Evolutionary conservation across 1,140 invertebrate species (phyloP).

Genomic region (Plectus sambesii): DNA sequence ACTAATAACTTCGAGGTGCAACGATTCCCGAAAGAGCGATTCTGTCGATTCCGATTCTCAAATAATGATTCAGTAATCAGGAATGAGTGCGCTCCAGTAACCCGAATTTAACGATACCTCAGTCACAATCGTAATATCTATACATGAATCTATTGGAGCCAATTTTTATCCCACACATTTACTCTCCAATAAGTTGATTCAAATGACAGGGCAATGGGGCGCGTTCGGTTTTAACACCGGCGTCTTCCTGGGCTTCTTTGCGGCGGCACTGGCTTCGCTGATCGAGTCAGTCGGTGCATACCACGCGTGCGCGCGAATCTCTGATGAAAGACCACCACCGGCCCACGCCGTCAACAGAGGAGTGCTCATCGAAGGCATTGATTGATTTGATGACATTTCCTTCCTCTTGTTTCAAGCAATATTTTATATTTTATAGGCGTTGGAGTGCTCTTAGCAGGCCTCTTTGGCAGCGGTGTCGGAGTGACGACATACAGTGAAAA

Average conservation of each 20-base stretch:
- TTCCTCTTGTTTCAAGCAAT: neutral
- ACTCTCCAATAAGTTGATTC: no score
- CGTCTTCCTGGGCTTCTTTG: slow-evolving; percentile 42
- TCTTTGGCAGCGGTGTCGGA: slow-evolving; percentile 18
- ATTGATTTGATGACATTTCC: slow-evolving; percentile 19
- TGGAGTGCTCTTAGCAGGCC: slow-evolving; percentile 11
- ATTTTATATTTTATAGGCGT: slow-evolving; percentile 8
- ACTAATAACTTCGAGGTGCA: no score
- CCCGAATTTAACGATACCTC: no score
- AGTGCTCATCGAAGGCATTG: slow-evolving; percentile 44
- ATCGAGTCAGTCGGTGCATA: slow-evolving; percentile 47
- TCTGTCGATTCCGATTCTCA: no score
- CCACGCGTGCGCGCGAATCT: slow-evolving; percentile 35
- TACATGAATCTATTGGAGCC: no score
- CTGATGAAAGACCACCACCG: slow-evolving; percentile 34
- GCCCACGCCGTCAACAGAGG: slow-evolving; percentile 43
- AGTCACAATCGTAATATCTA: no score
- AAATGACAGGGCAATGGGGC: slow-evolving; percentile 47
- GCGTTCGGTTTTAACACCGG: slow-evolving; percentile 37
- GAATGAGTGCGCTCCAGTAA: no score
- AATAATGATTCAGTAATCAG: no score
- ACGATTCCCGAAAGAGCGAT: no score
- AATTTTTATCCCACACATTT: no score
- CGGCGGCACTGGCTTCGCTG: slow-evolving; percentile 40
- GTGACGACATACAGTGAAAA: slow-evolving; percentile 21